Percentiles rank a stretch among this genome's conserved stretches.
phyloP scores from a whole-genome alignment of 2,113 vertebrate genomes.

The Nerophis lumbriciformis region DNA sequence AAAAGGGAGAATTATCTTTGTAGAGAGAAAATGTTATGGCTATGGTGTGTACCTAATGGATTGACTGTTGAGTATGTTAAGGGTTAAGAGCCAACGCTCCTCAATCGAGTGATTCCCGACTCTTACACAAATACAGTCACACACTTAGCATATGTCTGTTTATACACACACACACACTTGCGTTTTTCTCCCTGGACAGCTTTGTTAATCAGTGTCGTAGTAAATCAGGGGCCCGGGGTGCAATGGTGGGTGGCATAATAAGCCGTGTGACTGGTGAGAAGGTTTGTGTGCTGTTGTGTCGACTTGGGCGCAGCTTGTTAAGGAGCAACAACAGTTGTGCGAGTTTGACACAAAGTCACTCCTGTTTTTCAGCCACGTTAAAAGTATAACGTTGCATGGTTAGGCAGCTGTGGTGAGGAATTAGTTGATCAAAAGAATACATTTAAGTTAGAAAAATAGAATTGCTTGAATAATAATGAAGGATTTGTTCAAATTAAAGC shows the following conservation, averaged over 20 bases:
- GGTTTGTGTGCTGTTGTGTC: constrained; percentile 35
- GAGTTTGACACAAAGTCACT: background rate
- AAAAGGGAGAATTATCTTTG: too few relatives aligned
- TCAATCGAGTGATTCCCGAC: constrained; percentile 10
- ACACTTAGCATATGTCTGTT: background rate
- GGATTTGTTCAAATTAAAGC: constrained; percentile 8
- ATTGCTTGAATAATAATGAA: background rate
- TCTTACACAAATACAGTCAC: constrained; percentile 6
- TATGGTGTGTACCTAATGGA: too few relatives aligned
- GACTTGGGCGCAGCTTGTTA: constrained; percentile 50
- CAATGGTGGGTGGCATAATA: constrained; percentile 39
- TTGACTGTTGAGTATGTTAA: background rate
- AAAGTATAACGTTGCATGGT: constrained; percentile 22
- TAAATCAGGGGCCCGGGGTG: constrained; percentile 53
- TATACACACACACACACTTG: background rate
- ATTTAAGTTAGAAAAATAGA: background rate
- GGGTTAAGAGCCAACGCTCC: constrained; percentile 14
- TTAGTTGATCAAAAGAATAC: constrained; percentile 8
- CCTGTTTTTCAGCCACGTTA: too few relatives aligned
- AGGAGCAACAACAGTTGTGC: constrained; percentile 22
- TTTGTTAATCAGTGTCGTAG: constrained; percentile 60
- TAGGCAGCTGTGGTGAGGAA: constrained; percentile 37
- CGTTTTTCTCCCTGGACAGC: constrained; percentile 15
- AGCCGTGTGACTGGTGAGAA: constrained; percentile 40
- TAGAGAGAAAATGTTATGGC: too few relatives aligned